Percentiles rank a stretch among this genome's conserved stretches.
Evolutionary conservation across 1,140 invertebrate species (phyloP).

Genomic region (Drosophila simulans): DNA sequence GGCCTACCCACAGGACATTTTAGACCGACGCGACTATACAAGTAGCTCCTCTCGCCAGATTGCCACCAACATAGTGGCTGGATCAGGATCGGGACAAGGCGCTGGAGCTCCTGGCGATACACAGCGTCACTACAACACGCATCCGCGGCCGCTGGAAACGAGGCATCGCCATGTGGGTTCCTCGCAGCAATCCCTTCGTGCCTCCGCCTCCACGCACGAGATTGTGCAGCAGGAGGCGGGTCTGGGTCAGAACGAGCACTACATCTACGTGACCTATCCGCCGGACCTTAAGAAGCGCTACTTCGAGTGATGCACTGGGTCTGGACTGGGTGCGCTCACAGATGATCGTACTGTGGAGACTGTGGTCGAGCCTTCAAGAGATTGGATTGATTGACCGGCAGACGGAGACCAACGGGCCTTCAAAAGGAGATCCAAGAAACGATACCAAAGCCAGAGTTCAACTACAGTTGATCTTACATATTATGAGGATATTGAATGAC

Average conservation of each 20-base stretch:
- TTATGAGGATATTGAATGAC: conserved; percentile 10
- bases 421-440: conserved; percentile 22
- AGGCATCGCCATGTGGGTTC: conserved; percentile 76
- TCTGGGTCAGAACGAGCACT: conserved; percentile 88
- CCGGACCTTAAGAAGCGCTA: conserved; percentile 92
- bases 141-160: conserved; percentile 74
- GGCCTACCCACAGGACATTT: conserved; percentile 84
- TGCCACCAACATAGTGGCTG: conserved; percentile 57
- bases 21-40: conserved; percentile 84
- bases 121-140: conserved; percentile 75
- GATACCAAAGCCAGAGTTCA: conserved; percentile 23
- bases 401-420: conserved; percentile 53
- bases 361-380: background rate
- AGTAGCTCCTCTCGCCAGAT: conserved; percentile 67
- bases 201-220: conserved; percentile 77
- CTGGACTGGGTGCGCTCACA: background rate
- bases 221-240: conserved; percentile 78
- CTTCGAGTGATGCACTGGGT: conserved; percentile 85
- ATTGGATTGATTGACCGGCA: background rate
- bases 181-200: conserved; percentile 79
- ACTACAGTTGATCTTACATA: conserved; percentile 1
- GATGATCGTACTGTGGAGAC: background rate
- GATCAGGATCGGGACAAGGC: conserved; percentile 12
- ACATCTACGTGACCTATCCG: conserved; percentile 94
- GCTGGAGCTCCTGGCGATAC: conserved; percentile 27